phyloP scores from a whole-genome alignment of 2,888 invertebrate genomes.

The Cenopis cana region DNA sequence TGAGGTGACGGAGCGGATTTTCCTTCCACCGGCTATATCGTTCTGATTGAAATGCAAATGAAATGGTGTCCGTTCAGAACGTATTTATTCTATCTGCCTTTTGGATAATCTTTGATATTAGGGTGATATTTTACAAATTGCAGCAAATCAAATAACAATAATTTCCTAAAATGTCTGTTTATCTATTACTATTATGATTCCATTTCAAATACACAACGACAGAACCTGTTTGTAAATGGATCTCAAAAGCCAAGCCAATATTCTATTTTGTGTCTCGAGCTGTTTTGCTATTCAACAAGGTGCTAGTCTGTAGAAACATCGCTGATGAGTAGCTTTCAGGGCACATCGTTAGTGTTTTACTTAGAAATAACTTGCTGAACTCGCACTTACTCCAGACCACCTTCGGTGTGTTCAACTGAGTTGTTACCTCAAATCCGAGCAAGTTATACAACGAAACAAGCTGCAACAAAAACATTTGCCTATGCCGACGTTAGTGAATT shows the following conservation, averaged over 20 bases:
- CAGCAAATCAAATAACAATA: not conserved
- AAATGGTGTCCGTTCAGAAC: slow-evolving; percentile 78
- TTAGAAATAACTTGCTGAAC: slow-evolving; percentile 54
- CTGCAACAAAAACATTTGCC: slow-evolving; percentile 84
- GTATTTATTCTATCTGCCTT: slow-evolving; percentile 77
- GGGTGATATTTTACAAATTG: slow-evolving; percentile 54
- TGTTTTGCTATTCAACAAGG: slow-evolving; percentile 73
- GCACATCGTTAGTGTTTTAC: slow-evolving; percentile 59
- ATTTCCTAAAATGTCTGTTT: not conserved
- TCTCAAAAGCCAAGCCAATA: slow-evolving; percentile 71
- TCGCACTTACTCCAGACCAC: slow-evolving; percentile 43
- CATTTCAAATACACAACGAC: slow-evolving; percentile 60
- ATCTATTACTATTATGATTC: not conserved
- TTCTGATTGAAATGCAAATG: slow-evolving; percentile 84
- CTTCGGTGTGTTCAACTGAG: slow-evolving; percentile 49
- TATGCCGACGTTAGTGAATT: slow-evolving; percentile 84
- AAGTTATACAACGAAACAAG: slow-evolving; percentile 76
- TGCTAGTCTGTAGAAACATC: slow-evolving; percentile 60
- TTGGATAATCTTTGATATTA: slow-evolving; percentile 71
- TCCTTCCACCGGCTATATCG: slow-evolving; percentile 81
- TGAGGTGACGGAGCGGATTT: slow-evolving; percentile 81
- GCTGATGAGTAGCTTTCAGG: slow-evolving; percentile 66
- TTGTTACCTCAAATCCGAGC: slow-evolving; percentile 72
- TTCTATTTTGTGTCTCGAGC: slow-evolving; percentile 72
- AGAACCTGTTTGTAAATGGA: slow-evolving; percentile 63